phyloP scores from a whole-genome alignment of 1,140 invertebrate species.

The Augochlora pura region DNA sequence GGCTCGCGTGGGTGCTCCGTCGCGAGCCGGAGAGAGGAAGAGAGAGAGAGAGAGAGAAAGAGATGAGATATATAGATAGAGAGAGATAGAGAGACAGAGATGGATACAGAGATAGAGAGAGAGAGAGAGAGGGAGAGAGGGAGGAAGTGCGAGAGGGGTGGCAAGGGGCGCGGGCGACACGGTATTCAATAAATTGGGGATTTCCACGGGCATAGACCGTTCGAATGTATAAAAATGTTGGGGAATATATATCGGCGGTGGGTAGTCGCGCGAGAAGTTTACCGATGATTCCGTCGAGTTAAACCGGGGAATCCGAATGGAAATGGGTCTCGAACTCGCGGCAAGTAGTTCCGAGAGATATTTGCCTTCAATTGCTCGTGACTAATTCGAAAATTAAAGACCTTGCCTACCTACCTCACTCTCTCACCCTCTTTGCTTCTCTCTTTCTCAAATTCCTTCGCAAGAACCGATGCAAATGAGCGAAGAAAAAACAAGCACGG shows the following conservation, averaged over 20 bases:
- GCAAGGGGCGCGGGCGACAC: too few species aligned
- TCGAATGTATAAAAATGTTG: slow-evolving; percentile 5
- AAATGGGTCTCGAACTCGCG: too few species aligned
- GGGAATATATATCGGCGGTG: neutral
- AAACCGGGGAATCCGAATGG: too few species aligned
- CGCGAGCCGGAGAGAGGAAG: too few species aligned
- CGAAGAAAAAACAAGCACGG: slow-evolving; percentile 5
- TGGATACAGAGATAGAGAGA: too few species aligned
- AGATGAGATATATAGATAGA: too few species aligned
- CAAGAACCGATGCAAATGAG: neutral
- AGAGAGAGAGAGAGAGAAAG: too few species aligned
- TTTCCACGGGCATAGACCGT: neutral
- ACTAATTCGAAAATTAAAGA: slow-evolving; percentile 1
- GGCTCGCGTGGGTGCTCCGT: neutral
- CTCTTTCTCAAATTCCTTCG: neutral
- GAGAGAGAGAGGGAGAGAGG: too few species aligned
- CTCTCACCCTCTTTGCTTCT: neutral
- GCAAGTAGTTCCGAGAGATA: neutral
- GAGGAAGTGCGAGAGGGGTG: too few species aligned
- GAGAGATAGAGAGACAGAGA: too few species aligned
- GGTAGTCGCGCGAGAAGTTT: neutral
- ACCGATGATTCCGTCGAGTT: neutral
- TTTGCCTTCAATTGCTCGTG: neutral
- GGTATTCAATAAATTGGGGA: slow-evolving; percentile 28
- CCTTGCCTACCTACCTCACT: neutral